phyloP scores from a whole-genome alignment of 2,113 vertebrate genomes.

The Chamaea fasciata region DNA sequence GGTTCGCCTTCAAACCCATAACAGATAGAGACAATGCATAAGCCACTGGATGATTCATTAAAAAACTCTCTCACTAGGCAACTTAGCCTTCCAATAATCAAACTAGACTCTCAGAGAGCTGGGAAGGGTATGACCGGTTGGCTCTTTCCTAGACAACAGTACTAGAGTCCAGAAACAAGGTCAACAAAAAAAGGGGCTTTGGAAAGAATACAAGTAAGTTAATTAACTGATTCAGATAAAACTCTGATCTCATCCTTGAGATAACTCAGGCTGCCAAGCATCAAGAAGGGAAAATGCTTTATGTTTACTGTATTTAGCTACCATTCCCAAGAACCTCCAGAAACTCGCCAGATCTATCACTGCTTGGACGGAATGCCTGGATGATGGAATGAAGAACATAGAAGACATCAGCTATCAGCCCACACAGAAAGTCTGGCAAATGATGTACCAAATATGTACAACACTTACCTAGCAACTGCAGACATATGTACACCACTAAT shows the following conservation, averaged over 20 bases:
- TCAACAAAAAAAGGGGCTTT: not conserved
- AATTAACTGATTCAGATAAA: slow-evolving; percentile 5
- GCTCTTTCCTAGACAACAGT: not conserved
- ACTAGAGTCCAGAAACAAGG: not conserved
- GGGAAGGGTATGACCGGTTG: not conserved
- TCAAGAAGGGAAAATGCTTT: not conserved
- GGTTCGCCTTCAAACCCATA: not conserved
- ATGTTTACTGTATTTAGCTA: not conserved
- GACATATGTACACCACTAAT: not conserved
- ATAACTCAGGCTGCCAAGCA: not conserved
- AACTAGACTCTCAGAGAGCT: not conserved
- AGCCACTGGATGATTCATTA: not conserved
- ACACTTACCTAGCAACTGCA: not conserved
- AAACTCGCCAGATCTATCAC: not conserved
- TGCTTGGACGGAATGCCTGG: not conserved
- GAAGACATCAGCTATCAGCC: not conserved
- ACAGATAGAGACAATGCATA: not conserved
- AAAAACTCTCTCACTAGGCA: not conserved
- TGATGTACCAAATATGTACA: not conserved
- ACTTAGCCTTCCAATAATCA: not conserved
- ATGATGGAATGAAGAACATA: not conserved
- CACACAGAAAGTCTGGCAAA: slow-evolving; percentile 11
- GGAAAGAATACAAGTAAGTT: not conserved
- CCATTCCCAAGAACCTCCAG: not conserved
- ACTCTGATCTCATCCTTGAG: not conserved